Evolutionary conservation across 2,113 vertebrate species (phyloP).

Genomic region (cat (Felis catus)): DNA sequence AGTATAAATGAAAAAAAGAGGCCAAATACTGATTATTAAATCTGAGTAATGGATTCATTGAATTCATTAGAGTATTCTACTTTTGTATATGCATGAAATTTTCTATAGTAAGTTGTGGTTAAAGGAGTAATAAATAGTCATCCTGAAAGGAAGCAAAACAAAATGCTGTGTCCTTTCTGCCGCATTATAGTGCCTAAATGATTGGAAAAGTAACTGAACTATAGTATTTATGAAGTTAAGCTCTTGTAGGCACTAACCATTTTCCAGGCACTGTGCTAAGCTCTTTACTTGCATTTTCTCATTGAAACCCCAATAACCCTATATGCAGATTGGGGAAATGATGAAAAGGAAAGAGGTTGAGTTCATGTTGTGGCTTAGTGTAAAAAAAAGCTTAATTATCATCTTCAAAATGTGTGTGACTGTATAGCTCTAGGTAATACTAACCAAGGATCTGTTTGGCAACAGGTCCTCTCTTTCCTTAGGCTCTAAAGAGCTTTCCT

Average conservation of each 20-base stretch:
- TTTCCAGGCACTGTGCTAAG: neutral
- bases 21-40: neutral
- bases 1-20: neutral
- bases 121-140: neutral
- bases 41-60: neutral
- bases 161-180: neutral
- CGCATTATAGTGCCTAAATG: neutral
- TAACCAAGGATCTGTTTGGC: neutral
- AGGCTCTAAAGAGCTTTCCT: neutral
- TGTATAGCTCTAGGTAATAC: neutral
- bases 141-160: slow-evolving; percentile 23
- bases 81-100: slow-evolving; percentile 9
- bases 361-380: neutral
- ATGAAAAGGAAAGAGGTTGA: neutral
- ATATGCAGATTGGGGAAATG: neutral
- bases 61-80: neutral
- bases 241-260: neutral
- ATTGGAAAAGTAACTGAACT: neutral
- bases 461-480: neutral
- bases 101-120: neutral
- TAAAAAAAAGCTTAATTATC: neutral
- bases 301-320: neutral
- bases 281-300: neutral
- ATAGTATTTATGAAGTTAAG: slow-evolving; percentile 21
- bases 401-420: neutral